Percentiles rank a stretch among this genome's conserved stretches.
Evolutionary conservation across 2,888 invertebrate genomes (phyloP).

Genomic region (Meiosimyza decipiens): DNA sequence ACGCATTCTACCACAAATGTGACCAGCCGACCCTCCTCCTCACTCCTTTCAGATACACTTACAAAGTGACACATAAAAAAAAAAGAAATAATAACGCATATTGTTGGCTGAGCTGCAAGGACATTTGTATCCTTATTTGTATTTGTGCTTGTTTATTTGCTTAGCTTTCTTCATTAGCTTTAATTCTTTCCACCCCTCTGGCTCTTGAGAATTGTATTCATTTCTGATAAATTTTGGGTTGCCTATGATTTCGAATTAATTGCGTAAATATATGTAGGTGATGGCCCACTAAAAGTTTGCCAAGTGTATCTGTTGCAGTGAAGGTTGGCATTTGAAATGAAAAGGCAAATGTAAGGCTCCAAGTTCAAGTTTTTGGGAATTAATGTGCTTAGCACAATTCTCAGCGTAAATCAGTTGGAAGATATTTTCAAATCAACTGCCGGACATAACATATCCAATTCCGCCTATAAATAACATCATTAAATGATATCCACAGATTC

Average conservation of each 20-base stretch:
- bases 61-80: conserved; percentile 1
- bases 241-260: background rate
- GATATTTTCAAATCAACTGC: too few relatives aligned
- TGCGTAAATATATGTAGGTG: background rate
- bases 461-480: too few relatives aligned
- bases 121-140: conserved; percentile 30
- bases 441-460: too few relatives aligned
- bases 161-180: conserved; percentile 23
- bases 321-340: too few relatives aligned
- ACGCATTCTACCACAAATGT: conserved; percentile 32
- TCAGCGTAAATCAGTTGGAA: too few relatives aligned
- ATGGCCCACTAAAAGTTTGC: too few relatives aligned
- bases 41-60: background rate
- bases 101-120: conserved; percentile 21
- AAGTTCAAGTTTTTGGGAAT: too few relatives aligned
- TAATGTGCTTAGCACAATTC: too few relatives aligned
- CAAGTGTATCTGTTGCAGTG: too few relatives aligned
- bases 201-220: conserved; percentile 26
- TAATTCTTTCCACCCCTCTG: conserved; percentile 14
- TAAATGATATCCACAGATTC: too few relatives aligned
- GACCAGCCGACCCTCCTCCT: background rate
- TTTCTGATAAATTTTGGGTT: conserved; percentile 8
- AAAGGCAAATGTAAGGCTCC: too few relatives aligned
- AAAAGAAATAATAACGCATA: conserved; percentile 37
- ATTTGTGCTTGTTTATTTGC: conserved; percentile 30